Evolutionary conservation across 2,113 vertebrate species (phyloP).

Genomic region (Ciconia boyciana): DNA sequence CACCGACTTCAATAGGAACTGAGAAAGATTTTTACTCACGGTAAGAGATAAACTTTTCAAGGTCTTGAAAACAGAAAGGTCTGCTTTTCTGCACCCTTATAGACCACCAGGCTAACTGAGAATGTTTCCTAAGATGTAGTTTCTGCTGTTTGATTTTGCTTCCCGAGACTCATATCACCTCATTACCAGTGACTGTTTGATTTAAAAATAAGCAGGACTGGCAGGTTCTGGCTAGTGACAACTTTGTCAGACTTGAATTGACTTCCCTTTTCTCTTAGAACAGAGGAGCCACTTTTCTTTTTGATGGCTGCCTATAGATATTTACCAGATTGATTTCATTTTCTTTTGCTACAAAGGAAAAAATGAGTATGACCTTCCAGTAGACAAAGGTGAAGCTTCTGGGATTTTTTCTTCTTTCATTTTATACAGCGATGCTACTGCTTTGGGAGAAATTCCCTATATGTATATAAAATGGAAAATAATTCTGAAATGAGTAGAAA

Average conservation of each 20-base stretch:
- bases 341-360: constrained; percentile 15
- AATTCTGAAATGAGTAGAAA: background rate
- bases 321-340: constrained; percentile 49
- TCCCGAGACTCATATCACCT: constrained; percentile 17
- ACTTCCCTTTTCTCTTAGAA: constrained; percentile 23
- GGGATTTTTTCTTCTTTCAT: background rate
- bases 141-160: constrained; percentile 32
- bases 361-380: constrained; percentile 31
- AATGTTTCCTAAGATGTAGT: background rate
- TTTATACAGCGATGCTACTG: background rate
- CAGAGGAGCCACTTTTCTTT: constrained; percentile 47
- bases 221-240: constrained; percentile 26
- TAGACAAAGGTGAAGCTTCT: constrained; percentile 23
- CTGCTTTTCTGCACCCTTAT: background rate
- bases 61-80: background rate
- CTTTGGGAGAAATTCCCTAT: background rate
- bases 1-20: background rate
- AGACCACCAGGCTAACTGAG: background rate
- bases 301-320: constrained; percentile 26
- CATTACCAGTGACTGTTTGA: background rate
- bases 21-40: background rate
- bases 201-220: constrained; percentile 45
- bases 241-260: constrained; percentile 37
- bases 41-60: constrained; percentile 14
- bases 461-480: background rate